Evolutionary conservation across 2,113 vertebrate genomes (phyloP).

Genomic region (Mesoclemmys tuberculata): DNA sequence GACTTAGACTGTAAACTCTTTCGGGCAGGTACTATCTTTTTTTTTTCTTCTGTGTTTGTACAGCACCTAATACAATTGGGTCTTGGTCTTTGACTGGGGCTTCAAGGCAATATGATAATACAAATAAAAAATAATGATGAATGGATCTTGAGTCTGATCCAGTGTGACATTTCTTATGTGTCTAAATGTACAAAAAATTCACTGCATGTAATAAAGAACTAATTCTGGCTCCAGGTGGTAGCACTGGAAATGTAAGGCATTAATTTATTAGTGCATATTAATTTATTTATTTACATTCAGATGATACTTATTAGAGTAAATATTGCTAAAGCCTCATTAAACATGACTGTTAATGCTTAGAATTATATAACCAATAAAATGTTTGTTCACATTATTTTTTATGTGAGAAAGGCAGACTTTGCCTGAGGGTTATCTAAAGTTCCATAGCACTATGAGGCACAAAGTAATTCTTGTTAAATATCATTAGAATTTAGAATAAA

Average conservation of each 20-base stretch:
- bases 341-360: not conserved
- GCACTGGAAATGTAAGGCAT: not conserved
- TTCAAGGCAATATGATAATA: not conserved
- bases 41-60: not conserved
- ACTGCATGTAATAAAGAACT: not conserved
- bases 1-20: not conserved
- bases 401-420: not conserved
- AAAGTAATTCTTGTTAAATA: rapidly evolving
- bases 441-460: not conserved
- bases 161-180: not conserved
- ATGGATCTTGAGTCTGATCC: not conserved
- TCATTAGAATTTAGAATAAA: not conserved
- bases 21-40: not conserved
- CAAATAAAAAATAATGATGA: not conserved
- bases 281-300: not conserved
- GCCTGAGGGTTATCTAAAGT: not conserved
- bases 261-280: not conserved
- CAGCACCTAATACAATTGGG: not conserved
- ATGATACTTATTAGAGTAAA: not conserved
- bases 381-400: not conserved
- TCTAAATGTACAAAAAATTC: not conserved
- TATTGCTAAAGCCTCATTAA: not conserved
- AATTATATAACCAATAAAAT: not conserved
- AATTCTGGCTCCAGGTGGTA: not conserved
- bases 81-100: not conserved